Conservation (phyloP, 2,888 invertebrate genomes). For the Tetragonisca angustula region DNA sequence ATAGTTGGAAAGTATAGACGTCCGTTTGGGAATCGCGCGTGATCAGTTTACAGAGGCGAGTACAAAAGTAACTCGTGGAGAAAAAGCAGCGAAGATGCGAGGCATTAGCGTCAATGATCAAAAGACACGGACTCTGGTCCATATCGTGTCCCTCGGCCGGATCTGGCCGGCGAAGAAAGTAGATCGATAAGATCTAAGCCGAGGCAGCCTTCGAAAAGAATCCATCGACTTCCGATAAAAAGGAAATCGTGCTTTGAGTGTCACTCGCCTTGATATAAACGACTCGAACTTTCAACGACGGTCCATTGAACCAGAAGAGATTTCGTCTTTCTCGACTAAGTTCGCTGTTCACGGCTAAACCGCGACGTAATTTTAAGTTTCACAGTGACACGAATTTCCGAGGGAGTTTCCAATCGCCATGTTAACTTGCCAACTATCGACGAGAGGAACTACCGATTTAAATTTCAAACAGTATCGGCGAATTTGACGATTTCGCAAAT, state of each 20-base stretch:
- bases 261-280: constrained; percentile 73
- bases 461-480: background rate
- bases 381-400: background rate
- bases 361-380: background rate
- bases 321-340: background rate
- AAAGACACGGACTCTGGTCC: constrained; percentile 45
- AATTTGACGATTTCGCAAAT: no score
- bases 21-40: background rate
- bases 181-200: constrained; percentile 49
- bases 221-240: constrained; percentile 78
- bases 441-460: background rate
- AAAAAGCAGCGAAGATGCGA: constrained; percentile 44
- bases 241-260: constrained; percentile 76
- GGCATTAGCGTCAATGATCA: constrained; percentile 58
- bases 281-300: constrained; percentile 66
- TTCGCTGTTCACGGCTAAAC: no score
- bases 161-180: constrained; percentile 59
- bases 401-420: no score
- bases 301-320: constrained; percentile 48
- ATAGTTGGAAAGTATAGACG: background rate
- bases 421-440: background rate
- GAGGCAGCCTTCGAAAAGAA: constrained; percentile 72
- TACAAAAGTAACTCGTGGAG: background rate
- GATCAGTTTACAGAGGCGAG: background rate
- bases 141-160: constrained; percentile 20